These are phyloP conservation scores for Carassius gibelio DNA, from an alignment of 2,113 vertebrate species.

Conservation along the genomic window DNA sequence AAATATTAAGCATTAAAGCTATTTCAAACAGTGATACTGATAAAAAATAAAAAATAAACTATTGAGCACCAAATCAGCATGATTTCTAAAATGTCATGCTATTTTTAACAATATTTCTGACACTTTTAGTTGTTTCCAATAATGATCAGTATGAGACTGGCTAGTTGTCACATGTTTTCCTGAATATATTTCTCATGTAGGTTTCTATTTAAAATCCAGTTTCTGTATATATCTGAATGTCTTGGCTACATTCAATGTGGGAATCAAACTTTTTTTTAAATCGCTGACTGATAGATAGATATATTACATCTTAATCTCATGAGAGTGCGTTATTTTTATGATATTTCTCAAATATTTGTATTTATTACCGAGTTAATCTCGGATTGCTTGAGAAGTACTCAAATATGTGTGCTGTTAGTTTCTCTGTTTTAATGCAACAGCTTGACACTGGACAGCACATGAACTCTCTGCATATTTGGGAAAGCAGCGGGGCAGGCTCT, in stretches of 20 bases:
- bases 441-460: constrained; percentile 14
- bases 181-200: not conserved
- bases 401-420: not conserved
- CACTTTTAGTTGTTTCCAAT: not conserved
- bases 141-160: not conserved
- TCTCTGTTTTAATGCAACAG: not conserved
- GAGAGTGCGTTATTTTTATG: not conserved
- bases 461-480: constrained; percentile 39
- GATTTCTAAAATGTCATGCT: not conserved
- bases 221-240: not conserved
- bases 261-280: no score
- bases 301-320: not conserved
- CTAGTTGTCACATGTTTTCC: not conserved
- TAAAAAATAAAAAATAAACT: not conserved
- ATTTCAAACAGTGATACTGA: not conserved
- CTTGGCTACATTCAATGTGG: not conserved
- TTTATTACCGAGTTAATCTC: no score
- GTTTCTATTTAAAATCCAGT: not conserved
- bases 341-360: not conserved
- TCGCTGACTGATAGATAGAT: not conserved
- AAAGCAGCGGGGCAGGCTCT: constrained; percentile 13
- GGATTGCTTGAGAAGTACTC: not conserved
- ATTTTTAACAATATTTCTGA: not conserved
- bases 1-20: not conserved
- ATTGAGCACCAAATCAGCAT: not conserved